Conservation (phyloP, 2,797 vertebrate genomes). For the Anolis apletophallus region DNA sequence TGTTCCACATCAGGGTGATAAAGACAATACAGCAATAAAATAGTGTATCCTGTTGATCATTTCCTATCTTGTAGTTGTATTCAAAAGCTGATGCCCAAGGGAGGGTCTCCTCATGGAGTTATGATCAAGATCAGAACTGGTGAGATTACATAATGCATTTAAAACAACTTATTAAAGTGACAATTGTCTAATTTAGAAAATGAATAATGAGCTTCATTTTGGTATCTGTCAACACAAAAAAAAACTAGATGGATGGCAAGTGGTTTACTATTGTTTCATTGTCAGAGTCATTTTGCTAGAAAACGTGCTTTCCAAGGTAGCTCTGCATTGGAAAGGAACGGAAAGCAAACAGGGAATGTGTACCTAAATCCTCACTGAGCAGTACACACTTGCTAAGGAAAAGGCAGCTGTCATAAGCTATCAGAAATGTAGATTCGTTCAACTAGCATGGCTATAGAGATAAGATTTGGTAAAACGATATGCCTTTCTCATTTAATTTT, state of each 20-base stretch:
- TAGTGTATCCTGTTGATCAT: neutral
- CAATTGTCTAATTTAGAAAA: conserved; percentile 31
- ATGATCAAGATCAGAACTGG: conserved; percentile 26
- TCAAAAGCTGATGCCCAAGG: neutral
- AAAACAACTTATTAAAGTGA: conserved; percentile 38
- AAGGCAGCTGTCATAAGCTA: conserved; percentile 58
- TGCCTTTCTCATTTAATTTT: conserved; percentile 62
- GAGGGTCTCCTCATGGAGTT: neutral
- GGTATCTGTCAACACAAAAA: conserved; percentile 20
- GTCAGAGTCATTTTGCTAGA: conserved; percentile 7
- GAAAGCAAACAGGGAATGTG: conserved; percentile 35
- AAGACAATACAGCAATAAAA: conserved; percentile 8
- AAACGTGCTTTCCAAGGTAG: conserved; percentile 15
- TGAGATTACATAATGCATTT: conserved; percentile 46
- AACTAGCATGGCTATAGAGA: conserved; percentile 51
- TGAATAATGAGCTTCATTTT: neutral
- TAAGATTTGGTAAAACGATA: conserved; percentile 56
- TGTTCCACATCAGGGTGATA: neutral
- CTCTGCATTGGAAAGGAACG: conserved; percentile 42
- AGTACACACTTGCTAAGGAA: conserved; percentile 50
- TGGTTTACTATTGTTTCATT: neutral
- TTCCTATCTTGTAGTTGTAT: neutral
- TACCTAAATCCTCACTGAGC: conserved; percentile 58
- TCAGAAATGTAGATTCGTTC: conserved; percentile 57
- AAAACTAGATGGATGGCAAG: neutral